These are phyloP conservation scores for Schlechtendalia chinensis DNA, from an alignment of 1,140 invertebrate species.

Conservation along the genomic window DNA sequence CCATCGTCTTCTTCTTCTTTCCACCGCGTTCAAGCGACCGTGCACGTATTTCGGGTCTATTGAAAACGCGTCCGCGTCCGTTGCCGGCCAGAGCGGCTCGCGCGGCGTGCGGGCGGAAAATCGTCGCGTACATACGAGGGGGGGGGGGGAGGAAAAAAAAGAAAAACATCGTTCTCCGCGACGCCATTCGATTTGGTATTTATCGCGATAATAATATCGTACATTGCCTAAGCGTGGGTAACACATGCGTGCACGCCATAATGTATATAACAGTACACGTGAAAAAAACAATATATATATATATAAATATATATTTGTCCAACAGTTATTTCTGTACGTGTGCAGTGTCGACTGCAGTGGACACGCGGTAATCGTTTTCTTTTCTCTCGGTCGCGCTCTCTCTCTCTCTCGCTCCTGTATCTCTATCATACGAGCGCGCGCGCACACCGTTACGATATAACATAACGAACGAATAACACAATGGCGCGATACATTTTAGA, in stretches of 20 bases:
- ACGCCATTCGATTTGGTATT: slow-evolving; percentile 48
- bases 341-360: background rate
- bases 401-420: background rate
- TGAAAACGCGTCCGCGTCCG: slow-evolving; percentile 15
- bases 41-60: slow-evolving; percentile 3
- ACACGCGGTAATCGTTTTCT: slow-evolving; percentile 25
- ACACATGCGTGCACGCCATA: slow-evolving; percentile 22
- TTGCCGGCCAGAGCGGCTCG: too few species aligned
- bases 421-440: too few species aligned
- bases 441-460: background rate
- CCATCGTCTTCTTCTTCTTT: too few species aligned
- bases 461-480: slow-evolving; percentile 5
- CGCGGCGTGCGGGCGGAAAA: background rate
- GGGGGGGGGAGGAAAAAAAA: too few species aligned
- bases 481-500: too few species aligned
- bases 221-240: background rate
- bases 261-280: too few species aligned
- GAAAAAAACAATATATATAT: too few species aligned
- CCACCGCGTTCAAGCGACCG: background rate
- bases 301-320: slow-evolving; percentile 28
- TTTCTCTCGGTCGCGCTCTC: too few species aligned
- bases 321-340: background rate
- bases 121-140: background rate
- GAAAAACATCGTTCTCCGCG: slow-evolving; percentile 6
- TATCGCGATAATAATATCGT: slow-evolving; percentile 13